A percentile compares a stretch with the other conserved stretches of the same genome.
These are phyloP conservation scores for Aproaerema taeniolella DNA, from an alignment of 2,888 invertebrate genomes.

Conservation along the genomic window DNA sequence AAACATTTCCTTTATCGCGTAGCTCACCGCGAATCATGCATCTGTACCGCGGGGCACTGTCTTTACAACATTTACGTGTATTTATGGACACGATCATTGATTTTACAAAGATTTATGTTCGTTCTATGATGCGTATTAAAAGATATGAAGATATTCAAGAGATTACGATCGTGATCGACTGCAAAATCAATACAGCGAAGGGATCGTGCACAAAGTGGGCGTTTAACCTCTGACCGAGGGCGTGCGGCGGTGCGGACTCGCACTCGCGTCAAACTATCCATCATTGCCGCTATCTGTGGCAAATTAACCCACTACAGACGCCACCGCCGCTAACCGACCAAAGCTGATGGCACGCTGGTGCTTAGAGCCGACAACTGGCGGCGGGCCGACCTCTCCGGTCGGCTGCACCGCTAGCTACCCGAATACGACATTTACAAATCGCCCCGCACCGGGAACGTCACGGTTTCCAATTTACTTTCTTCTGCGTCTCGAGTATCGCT, in stretches of 20 bases:
- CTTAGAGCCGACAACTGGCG: slow-evolving; percentile 19
- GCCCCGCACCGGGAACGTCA: slow-evolving; percentile 47
- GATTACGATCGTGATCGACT: slow-evolving; percentile 58
- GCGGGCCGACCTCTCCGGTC: slow-evolving; percentile 29
- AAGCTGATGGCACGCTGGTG: slow-evolving; percentile 24
- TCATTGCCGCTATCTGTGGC: slow-evolving; percentile 61
- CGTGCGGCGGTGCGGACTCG: slow-evolving; percentile 49
- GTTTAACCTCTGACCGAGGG: slow-evolving; percentile 67
- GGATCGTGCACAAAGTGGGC: slow-evolving; percentile 69
- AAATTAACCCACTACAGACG: slow-evolving; percentile 64
- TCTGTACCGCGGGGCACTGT: slow-evolving; percentile 30
- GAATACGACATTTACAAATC: slow-evolving; percentile 63
- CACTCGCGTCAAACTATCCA: slow-evolving; percentile 63
- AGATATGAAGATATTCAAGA: slow-evolving; percentile 40
- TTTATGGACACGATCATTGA: slow-evolving; percentile 30
- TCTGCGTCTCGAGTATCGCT: slow-evolving; percentile 46
- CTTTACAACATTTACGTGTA: slow-evolving; percentile 29
- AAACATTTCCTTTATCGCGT: slow-evolving; percentile 34
- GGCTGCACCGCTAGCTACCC: slow-evolving; percentile 33
- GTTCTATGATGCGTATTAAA: slow-evolving; percentile 27
- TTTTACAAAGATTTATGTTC: slow-evolving; percentile 26
- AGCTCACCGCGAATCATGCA: slow-evolving; percentile 31
- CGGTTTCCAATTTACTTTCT: slow-evolving; percentile 64
- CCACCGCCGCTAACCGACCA: slow-evolving; percentile 44
- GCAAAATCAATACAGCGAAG: slow-evolving; percentile 67